phyloP scores from a whole-genome alignment of 1,140 invertebrate species.

The Anastrepha obliqua region DNA sequence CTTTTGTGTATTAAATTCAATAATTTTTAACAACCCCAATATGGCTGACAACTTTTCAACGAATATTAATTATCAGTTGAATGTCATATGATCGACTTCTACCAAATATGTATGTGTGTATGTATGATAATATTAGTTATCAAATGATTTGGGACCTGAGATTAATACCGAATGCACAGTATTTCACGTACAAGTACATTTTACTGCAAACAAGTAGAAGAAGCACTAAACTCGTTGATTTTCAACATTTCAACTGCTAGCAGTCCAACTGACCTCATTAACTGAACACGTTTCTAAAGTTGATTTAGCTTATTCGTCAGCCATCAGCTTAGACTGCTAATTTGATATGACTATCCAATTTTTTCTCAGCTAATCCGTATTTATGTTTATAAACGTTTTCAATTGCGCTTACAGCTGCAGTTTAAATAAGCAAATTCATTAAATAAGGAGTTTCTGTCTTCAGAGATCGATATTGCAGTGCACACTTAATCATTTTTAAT shows the following conservation, averaged over 20 bases:
- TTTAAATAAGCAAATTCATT: conserved; percentile 4
- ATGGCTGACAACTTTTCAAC: no score
- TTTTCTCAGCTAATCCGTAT: conserved; percentile 1
- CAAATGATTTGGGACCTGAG: no score
- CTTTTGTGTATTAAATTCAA: no score
- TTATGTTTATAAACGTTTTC: conserved; percentile 14
- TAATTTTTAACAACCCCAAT: no score
- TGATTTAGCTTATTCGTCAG: conserved; percentile 2
- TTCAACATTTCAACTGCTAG: not conserved
- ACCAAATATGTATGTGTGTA: no score
- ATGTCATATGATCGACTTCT: no score
- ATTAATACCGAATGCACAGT: no score
- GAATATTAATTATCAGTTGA: no score
- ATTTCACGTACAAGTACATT: not conserved
- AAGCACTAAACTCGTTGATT: not conserved
- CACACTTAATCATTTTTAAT: conserved; percentile 19
- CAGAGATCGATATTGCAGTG: not conserved
- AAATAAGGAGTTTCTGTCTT: conserved; percentile 31
- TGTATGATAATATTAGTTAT: not conserved
- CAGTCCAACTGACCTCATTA: conserved; percentile 22
- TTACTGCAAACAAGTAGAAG: not conserved
- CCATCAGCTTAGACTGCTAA: conserved; percentile 29
- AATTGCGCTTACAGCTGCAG: conserved; percentile 10
- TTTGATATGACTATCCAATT: conserved; percentile 25
- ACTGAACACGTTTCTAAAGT: not conserved